Base-by-base conservation (phyloP, 2,888 invertebrate species). In the Drosophila niveifrons region DNA sequence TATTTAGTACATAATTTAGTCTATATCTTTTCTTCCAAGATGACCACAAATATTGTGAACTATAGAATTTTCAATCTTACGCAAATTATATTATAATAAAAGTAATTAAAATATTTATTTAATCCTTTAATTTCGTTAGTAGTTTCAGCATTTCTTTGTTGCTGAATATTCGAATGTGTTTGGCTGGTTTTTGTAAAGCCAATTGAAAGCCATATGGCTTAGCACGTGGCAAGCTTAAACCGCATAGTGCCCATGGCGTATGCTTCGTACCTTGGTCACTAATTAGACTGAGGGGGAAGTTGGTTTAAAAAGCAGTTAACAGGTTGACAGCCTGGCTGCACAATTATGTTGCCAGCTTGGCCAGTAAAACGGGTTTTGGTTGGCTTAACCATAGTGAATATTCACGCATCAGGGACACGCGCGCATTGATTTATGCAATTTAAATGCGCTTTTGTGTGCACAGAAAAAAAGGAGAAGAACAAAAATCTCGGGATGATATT, bases 281-380 rank as follows among this genome's bases (percentile, higher is more conserved):
- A 48, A 67, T 73, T 73, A 63, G 41, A 15, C 11, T 48, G 15
- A 39, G 34, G 23, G 23, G 11, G 13, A 41, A 29, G 34, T n/a
- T 31, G 31, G 62, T 53, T 73, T 63, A 59, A 46, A 66, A 55
- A 29, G 57, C 56, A 59, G 56, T 75, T 71, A 59, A 56, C 59
- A 15, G 23, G 44, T 66, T 70, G 41, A 36, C 39, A 61, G 65
- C 57, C 50, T 56, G 55, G 43, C 39, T 66, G 70, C 61, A 58
- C 71, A 71, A 52, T 75, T 57, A 34, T 59, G 18, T 41, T 46
- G 36, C 6, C 46, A 53, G n/a, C 3, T 13, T 23, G 28, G 28
- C 57, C 36, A 36, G 36, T n/a, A 36, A 36, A 52, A 41, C 3
- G 59, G 47, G 29, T 13, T 47, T 43, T 46, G 17, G 34, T 34